A percentile compares a stretch with the other conserved stretches of the same genome.
These are phyloP conservation scores for Ethmia dodecea DNA, from an alignment of 2,888 invertebrate genomes.

Conservation along the genomic window DNA sequence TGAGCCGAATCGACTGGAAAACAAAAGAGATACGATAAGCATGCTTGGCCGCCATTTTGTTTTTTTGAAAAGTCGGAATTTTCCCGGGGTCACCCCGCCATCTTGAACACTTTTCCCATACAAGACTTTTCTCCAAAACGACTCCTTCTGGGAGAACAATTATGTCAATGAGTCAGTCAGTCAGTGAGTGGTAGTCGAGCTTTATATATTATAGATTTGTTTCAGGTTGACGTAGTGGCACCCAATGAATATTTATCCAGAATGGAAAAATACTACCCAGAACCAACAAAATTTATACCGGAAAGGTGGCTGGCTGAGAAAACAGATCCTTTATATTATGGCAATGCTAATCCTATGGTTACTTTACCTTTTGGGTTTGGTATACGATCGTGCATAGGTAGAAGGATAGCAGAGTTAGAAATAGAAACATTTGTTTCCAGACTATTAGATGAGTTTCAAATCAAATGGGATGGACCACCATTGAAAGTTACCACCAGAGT, in stretches of 20 bases:
- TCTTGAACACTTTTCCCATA: too few species aligned
- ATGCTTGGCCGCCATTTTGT: too few species aligned
- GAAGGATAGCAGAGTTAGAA: slow-evolving; percentile 84
- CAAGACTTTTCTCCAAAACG: too few species aligned
- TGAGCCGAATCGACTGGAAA: too few species aligned
- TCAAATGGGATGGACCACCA: slow-evolving; percentile 59
- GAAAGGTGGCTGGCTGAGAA: slow-evolving; percentile 83
- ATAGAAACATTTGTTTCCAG: slow-evolving; percentile 72
- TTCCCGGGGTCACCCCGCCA: too few species aligned
- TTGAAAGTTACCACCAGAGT: slow-evolving; percentile 41
- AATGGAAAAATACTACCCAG: slow-evolving; percentile 72
- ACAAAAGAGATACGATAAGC: too few species aligned
- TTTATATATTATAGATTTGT: too few species aligned
- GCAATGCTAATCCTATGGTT: slow-evolving; percentile 77
- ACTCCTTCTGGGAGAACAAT: too few species aligned
- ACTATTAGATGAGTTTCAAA: slow-evolving; percentile 38
- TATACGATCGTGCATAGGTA: slow-evolving; percentile 82
- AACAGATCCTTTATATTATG: slow-evolving; percentile 53
- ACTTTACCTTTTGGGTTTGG: slow-evolving; percentile 84
- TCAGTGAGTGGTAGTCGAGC: too few species aligned
- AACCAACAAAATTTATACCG: slow-evolving; percentile 77
- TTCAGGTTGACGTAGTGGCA: slow-evolving; percentile 85
- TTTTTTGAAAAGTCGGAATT: too few species aligned
- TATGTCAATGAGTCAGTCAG: too few species aligned
- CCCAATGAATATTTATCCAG: slow-evolving; percentile 83